phyloP scores from a whole-genome alignment of 2,797 vertebrate genomes.

The Muraenolepis orangiensis region DNA sequence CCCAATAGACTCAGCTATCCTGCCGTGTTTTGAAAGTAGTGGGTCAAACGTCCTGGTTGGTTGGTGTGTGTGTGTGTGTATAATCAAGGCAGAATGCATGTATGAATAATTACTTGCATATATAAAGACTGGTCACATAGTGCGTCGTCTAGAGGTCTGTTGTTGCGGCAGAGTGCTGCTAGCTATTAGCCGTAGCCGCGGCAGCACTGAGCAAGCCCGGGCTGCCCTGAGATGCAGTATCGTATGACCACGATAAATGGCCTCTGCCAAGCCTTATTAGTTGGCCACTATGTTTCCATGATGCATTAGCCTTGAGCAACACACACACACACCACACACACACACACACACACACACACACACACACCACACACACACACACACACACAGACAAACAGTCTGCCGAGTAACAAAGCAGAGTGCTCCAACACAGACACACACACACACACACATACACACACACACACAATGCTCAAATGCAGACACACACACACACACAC shows the following conservation, averaged over 20 bases:
- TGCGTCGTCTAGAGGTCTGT: too few relatives aligned
- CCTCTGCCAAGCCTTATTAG: slow-evolving; percentile 73
- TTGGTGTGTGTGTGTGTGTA: too few relatives aligned
- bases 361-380: slow-evolving; percentile 17
- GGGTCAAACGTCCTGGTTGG: too few relatives aligned
- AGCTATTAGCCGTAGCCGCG: slow-evolving; percentile 15
- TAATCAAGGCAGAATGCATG: neutral
- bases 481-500: neutral
- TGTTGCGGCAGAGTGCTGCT: neutral
- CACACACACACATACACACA: neutral
- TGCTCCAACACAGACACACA: slow-evolving; percentile 1
- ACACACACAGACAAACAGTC: slow-evolving; percentile 20
- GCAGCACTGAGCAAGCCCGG: slow-evolving; percentile 49
- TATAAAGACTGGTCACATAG: neutral
- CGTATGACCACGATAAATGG: slow-evolving; percentile 71
- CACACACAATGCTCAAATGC: neutral
- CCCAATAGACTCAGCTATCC: too few relatives aligned
- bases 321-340: slow-evolving; percentile 27
- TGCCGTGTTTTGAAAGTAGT: too few relatives aligned
- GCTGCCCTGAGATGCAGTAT: slow-evolving; percentile 47
- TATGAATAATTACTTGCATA: slow-evolving; percentile 12
- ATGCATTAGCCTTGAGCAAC: slow-evolving; percentile 56
- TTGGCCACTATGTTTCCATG: slow-evolving; percentile 64
- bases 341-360: slow-evolving; percentile 19
- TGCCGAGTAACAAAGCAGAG: neutral